These are phyloP conservation scores for Drosophila tripunctata DNA, from an alignment of 2,888 invertebrate genomes.

Conservation along the genomic window DNA sequence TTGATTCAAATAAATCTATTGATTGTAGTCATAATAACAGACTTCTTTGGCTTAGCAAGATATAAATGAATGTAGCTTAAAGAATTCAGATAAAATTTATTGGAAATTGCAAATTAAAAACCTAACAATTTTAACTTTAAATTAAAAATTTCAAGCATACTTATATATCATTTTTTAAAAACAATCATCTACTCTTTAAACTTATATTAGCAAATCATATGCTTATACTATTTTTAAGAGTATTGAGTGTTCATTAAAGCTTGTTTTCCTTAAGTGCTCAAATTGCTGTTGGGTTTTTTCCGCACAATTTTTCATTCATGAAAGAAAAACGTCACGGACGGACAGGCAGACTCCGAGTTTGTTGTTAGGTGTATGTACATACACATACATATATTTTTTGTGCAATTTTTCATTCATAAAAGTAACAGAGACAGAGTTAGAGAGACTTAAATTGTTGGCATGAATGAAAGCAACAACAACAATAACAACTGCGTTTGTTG, in stretches of 20 bases:
- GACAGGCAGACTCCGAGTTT: conserved; percentile 40
- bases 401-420: conserved; percentile 60
- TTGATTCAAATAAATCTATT: no score
- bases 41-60: no score
- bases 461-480: conserved; percentile 44
- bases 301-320: conserved; percentile 72
- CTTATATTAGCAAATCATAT: no score
- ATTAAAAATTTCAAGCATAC: no score
- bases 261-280: background rate
- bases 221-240: background rate
- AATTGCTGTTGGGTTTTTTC: conserved; percentile 31
- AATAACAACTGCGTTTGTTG: conserved; percentile 37
- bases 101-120: no score
- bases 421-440: conserved; percentile 22
- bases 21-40: no score
- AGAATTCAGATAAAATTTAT: no score
- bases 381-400: conserved; percentile 25
- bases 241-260: background rate
- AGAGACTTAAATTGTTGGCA: conserved; percentile 29
- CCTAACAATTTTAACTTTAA: no score
- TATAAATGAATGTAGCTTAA: no score
- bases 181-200: no score
- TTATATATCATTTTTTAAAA: no score
- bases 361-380: conserved; percentile 53
- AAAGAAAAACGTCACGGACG: conserved; percentile 63